Evolutionary conservation across 2,888 invertebrate species (phyloP).

Genomic region (Cryptus viduatorius): DNA sequence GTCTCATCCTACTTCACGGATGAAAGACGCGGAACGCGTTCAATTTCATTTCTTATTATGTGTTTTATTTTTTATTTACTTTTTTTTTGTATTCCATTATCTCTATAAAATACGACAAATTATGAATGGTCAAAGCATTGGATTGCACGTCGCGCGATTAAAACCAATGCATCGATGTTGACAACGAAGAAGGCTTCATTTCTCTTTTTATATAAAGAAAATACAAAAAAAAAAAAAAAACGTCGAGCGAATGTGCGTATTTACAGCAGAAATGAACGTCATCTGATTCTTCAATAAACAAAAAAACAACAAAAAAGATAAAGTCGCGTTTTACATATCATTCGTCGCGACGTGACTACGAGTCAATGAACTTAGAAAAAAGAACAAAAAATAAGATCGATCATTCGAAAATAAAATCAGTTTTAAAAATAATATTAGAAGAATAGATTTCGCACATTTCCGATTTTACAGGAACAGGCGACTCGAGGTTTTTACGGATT

Average conservation of each 20-base stretch:
- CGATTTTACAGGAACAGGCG: slow-evolving; percentile 13
- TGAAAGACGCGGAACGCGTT: slow-evolving; percentile 48
- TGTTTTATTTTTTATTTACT: slow-evolving; percentile 45
- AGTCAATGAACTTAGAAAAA: slow-evolving; percentile 19
- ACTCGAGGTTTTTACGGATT: slow-evolving; percentile 20
- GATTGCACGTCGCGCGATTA: slow-evolving; percentile 46
- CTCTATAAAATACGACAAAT: slow-evolving; percentile 73
- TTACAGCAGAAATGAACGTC: slow-evolving; percentile 35
- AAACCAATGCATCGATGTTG: slow-evolving; percentile 35
- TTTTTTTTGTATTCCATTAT: slow-evolving; percentile 37
- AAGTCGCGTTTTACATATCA: slow-evolving; percentile 38
- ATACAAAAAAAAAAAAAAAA: slow-evolving; percentile 25
- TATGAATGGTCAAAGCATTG: slow-evolving; percentile 70
- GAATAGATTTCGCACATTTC: slow-evolving; percentile 44
- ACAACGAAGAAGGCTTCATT: slow-evolving; percentile 37
- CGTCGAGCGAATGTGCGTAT: slow-evolving; percentile 57
- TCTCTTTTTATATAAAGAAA: slow-evolving; percentile 11
- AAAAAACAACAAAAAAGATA: slow-evolving; percentile 39
- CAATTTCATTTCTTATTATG: slow-evolving; percentile 22
- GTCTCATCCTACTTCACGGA: slow-evolving; percentile 40
- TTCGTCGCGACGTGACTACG: slow-evolving; percentile 28
- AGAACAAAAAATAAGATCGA: slow-evolving; percentile 12
- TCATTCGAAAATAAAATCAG: slow-evolving; percentile 48
- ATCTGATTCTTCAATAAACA: slow-evolving; percentile 16
- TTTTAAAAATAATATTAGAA: slow-evolving; percentile 39